Evolutionary conservation across 2,797 vertebrate species (phyloP).

Genomic region (Molossus alvarezi): DNA sequence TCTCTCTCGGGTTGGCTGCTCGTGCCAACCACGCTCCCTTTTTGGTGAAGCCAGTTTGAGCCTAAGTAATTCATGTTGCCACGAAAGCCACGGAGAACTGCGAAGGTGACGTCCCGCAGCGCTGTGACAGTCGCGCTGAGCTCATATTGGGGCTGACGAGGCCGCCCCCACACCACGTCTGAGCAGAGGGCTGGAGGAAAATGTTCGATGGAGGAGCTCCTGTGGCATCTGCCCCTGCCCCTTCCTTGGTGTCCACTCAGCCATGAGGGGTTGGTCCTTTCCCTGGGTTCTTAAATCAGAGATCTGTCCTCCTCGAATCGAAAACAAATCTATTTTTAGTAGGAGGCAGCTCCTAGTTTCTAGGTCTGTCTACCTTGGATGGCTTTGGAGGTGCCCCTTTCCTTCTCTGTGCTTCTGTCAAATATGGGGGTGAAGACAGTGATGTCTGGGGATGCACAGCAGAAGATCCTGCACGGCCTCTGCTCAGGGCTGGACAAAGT

Average conservation of each 20-base stretch:
- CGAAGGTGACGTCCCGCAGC: neutral
- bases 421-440: neutral
- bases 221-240: neutral
- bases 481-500: neutral
- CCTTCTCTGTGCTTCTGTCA: neutral
- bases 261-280: neutral
- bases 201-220: neutral
- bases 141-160: neutral
- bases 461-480: neutral
- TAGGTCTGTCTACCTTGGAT: neutral
- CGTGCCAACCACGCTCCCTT: neutral
- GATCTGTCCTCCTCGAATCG: neutral
- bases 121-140: neutral
- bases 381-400: neutral
- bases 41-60: neutral
- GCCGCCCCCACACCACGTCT: neutral
- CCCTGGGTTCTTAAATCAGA: constrained; percentile 10
- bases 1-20: neutral
- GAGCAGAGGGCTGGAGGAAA: neutral
- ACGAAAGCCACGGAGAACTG: neutral
- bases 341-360: neutral
- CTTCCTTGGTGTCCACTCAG: neutral
- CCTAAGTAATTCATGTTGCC: neutral
- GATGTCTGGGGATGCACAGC: neutral
- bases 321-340: neutral